Evolutionary conservation across 2,797 vertebrate species (phyloP).

Genomic region (Etheostoma perlongum): DNA sequence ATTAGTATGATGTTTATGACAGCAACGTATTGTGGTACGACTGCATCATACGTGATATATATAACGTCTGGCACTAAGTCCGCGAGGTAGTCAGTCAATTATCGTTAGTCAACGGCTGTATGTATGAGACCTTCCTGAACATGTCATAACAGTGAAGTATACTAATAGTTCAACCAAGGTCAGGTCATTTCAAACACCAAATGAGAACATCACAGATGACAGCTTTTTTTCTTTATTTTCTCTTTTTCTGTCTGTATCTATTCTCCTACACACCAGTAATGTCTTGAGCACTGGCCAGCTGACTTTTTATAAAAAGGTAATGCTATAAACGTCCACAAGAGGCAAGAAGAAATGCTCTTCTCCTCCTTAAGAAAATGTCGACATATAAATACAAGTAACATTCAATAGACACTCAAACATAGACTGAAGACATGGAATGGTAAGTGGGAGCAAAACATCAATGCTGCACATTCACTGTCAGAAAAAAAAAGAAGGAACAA

Average conservation of each 20-base stretch:
- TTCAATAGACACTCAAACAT: conserved; percentile 1
- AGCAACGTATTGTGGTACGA: no score
- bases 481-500: conserved; percentile 10
- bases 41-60: no score
- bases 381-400: background rate
- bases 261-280: background rate
- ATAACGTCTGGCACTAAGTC: no score
- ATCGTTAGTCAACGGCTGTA: no score
- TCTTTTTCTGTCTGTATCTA: background rate
- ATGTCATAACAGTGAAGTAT: no score
- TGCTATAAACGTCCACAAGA: background rate
- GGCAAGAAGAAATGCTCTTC: background rate
- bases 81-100: no score
- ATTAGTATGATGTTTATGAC: no score
- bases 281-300: background rate
- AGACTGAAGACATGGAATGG: background rate
- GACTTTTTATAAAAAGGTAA: background rate
- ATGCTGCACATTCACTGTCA: conserved; percentile 1
- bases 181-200: no score
- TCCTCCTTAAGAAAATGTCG: background rate
- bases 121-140: no score
- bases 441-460: conserved; percentile 29
- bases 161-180: no score
- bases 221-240: background rate
- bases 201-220: background rate